A percentile compares a stretch with the other conserved stretches of the same genome.
phyloP scores from a whole-genome alignment of 2,113 vertebrate species.

The Elephas maximus region DNA sequence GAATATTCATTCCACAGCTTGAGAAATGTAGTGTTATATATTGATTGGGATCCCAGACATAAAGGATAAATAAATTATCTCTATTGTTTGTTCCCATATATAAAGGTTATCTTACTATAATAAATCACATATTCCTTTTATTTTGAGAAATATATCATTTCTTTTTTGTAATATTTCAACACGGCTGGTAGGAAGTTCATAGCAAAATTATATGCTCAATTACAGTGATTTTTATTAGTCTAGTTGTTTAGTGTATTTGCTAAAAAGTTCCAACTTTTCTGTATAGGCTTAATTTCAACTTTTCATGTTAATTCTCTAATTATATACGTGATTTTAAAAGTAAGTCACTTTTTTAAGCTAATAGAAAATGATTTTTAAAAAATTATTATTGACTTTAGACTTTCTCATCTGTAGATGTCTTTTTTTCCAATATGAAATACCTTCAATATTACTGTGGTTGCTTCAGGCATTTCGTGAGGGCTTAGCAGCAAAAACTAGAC shows the following conservation, averaged over 20 bases:
- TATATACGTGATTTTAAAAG: slow-evolving; percentile 12
- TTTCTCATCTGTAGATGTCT: not conserved
- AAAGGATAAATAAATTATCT: not conserved
- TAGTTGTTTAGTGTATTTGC: not conserved
- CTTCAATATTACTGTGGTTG: not conserved
- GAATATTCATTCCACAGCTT: not conserved
- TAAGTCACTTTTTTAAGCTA: not conserved
- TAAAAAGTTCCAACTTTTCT: not conserved
- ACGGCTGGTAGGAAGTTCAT: not conserved
- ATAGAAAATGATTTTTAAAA: not conserved
- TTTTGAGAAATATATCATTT: not conserved
- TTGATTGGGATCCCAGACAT: not conserved
- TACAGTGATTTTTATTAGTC: not conserved
- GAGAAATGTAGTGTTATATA: not conserved
- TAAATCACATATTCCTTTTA: not conserved
- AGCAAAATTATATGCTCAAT: not conserved
- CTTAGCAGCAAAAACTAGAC: not conserved
- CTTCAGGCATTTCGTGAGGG: not conserved
- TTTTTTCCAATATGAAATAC: not conserved
- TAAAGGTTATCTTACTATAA: not conserved
- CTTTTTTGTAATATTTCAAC: not conserved
- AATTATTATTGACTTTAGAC: slow-evolving; percentile 16
- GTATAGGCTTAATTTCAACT: slow-evolving; percentile 10
- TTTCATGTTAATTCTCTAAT: not conserved
- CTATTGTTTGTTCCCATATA: not conserved